Conservation (phyloP, 2,797 vertebrate species). For the Sebastes flavidus region DNA sequence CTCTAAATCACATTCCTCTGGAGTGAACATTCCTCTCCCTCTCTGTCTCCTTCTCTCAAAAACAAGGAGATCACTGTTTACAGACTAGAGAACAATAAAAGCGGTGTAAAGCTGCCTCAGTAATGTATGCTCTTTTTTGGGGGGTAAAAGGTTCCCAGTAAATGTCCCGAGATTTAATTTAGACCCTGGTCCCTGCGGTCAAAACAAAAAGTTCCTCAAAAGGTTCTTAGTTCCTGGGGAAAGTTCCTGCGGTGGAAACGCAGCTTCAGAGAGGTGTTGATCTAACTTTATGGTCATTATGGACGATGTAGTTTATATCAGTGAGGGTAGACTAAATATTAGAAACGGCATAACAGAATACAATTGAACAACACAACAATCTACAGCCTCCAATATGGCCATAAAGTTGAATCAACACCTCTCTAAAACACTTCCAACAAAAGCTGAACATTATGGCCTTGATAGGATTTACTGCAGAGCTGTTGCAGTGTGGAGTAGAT, state of each 20-base stretch:
- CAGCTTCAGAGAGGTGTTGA: neutral
- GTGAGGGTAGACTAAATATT: neutral
- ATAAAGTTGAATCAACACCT: constrained; percentile 8
- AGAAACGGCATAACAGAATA: neutral
- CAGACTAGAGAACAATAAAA: constrained; percentile 14
- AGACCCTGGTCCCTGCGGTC: too few species aligned
- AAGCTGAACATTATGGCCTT: too few species aligned
- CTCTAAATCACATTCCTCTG: constrained; percentile 65
- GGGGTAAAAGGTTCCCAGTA: too few species aligned
- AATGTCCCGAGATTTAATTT: too few species aligned
- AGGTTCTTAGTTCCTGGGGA: too few species aligned
- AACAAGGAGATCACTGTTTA: constrained; percentile 57
- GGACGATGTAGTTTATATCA: neutral
- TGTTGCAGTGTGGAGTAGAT: neutral
- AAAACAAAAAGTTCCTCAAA: neutral
- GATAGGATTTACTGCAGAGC: neutral
- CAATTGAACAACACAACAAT: neutral
- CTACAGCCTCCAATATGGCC: neutral
- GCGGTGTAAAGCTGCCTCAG: neutral
- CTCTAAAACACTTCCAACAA: neutral
- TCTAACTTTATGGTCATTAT: neutral
- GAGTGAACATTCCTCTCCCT: constrained; percentile 60
- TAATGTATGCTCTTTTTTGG: neutral
- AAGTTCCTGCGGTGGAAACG: too few species aligned
- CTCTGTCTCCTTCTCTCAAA: constrained; percentile 22